Conservation (phyloP, 2,113 vertebrate genomes). For the Halichoerus grypus region DNA sequence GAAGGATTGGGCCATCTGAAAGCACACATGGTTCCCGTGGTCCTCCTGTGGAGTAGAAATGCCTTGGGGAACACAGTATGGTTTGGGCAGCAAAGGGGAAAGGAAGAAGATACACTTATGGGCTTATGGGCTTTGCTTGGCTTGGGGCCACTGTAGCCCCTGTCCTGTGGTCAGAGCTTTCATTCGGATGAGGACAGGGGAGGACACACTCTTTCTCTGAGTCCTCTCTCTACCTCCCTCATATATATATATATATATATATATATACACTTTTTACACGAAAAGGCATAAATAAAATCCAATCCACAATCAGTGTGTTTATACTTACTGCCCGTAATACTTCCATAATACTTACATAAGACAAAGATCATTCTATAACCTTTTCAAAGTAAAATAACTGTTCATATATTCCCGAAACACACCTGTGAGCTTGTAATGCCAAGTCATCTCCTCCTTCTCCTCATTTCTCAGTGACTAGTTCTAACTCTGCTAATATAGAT, state of each 20-base stretch:
- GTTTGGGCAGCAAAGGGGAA: background rate
- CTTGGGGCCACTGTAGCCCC: background rate
- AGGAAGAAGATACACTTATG: background rate
- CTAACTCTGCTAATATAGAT: background rate
- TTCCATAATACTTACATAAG: background rate
- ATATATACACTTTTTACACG: background rate
- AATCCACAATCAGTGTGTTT: background rate
- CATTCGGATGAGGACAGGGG: background rate
- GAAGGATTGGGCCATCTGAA: background rate
- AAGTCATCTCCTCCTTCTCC: background rate
- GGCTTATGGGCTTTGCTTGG: background rate
- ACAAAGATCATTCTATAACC: background rate
- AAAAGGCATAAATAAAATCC: background rate
- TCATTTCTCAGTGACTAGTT: background rate
- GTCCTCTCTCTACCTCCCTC: background rate
- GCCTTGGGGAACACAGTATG: background rate
- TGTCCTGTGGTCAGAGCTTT: background rate
- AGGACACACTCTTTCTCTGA: background rate
- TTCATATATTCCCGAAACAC: background rate
- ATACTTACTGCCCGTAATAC: background rate
- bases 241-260: too few relatives aligned
- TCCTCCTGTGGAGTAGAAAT: background rate
- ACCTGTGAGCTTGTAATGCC: background rate
- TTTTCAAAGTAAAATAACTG: background rate
- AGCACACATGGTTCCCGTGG: background rate